Percentiles rank a stretch among this genome's conserved stretches.
Evolutionary conservation across 2,113 vertebrate species (phyloP).

Genomic region (Ciconia stormi): DNA sequence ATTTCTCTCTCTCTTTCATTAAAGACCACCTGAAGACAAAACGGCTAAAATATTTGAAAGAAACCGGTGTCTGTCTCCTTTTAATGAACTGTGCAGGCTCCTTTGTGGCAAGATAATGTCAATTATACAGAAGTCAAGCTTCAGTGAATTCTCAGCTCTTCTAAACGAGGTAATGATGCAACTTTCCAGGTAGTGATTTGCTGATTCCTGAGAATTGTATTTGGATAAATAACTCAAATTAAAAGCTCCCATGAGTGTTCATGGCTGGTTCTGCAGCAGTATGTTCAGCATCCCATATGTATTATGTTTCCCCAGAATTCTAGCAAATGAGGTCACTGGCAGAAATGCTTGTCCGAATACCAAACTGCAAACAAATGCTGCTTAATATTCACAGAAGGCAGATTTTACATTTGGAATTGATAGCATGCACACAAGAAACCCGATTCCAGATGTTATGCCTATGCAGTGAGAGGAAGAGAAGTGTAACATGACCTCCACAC

Average conservation of each 20-base stretch:
- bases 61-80: neutral
- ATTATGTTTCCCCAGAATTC: neutral
- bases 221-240: neutral
- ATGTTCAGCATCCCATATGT: neutral
- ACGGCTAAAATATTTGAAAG: neutral
- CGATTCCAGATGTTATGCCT: neutral
- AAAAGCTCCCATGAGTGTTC: neutral
- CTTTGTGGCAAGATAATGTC: conserved; percentile 3
- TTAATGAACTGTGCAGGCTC: neutral
- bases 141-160: neutral
- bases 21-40: neutral
- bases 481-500: neutral
- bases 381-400: neutral
- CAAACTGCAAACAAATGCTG: neutral
- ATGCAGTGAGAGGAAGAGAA: neutral
- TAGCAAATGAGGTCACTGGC: neutral
- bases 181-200: neutral
- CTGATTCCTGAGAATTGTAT: neutral
- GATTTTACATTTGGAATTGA: neutral
- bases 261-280: neutral
- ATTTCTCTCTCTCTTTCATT: neutral
- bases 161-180: neutral
- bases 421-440: neutral
- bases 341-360: neutral
- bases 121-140: neutral